Evolutionary conservation across 2,113 vertebrate species (phyloP), one percentile per base, ranked within the genome.

Genomic region (Hippocampus abdominalis): DNA sequence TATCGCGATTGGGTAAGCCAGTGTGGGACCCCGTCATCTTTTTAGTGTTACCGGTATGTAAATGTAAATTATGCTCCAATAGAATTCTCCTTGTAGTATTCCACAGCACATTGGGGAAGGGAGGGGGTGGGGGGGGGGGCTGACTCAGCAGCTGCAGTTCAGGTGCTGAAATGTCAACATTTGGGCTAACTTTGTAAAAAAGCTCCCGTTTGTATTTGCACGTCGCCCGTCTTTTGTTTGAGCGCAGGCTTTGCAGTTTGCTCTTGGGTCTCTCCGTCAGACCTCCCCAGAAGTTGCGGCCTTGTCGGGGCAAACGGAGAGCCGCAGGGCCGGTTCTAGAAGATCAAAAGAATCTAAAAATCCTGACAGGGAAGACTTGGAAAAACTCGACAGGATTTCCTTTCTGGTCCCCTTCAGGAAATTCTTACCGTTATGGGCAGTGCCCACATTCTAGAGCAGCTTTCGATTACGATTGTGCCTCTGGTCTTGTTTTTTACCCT

Each of bases 201-300:
- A 44, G 56, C 49, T 77, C 9, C 21, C 78, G 74, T 72, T 77
- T 49, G 53, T 79, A 81, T 88, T 84, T 89, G 75, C 85, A 81
- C 75, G 46, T 78, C 71, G 64, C 64, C 74, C 60, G 77, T 32
- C 39, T 44, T 84, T 84, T 85, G 85, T 75, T 84, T 80, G 59
- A 73, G 21, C 1, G 25, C 64, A 70, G 32, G 53, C n/a, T 71
- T 72, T 51, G 27, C 16, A 23, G 40, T 80, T 74, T 73, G 49
- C 56, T 62, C 67, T 61, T 61, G 39, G 57, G 63, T 59, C 66
- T 72, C 9, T 42, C 11, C 59, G 25, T 56, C 59, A 44, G 66
- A 75, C 83, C 70, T 71, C 79, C 81, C 81, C 53, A 36, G 71
- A 70, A 74, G 76, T 40, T 23, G 54, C 25, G 2, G 70, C 54